Evolutionary conservation across 2,113 vertebrate genomes (phyloP), one percentile per base, ranked within the genome.

Genomic region (Alethe castanea): DNA sequence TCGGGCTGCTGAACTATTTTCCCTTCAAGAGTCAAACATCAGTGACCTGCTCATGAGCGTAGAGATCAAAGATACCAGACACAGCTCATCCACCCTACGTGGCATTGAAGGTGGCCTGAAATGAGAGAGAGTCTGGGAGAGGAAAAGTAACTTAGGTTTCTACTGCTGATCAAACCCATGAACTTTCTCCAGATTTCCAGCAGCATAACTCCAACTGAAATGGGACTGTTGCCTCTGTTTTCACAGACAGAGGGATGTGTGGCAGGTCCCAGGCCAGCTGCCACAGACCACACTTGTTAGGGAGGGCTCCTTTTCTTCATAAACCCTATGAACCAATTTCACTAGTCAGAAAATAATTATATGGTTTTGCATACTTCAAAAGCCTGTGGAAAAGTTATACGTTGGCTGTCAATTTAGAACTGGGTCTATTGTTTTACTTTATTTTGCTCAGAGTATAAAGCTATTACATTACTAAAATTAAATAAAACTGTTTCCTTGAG

Each of bases 371-470:
- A 76, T 82, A 86, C 81, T 94, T 95, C 84, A 94, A 85, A 96
- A 92, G 52, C 84, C 70, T 62, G 40, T 71, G 80, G 76, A 81
- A 95, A 95, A 95, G 95, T 73, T 60, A 62, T 8, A 78, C 0
- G 0, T 71, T 90, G 66, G 76, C 59, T 97, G 92, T 95, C 92
- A 94, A 86, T 96, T 94, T 67, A 78, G 66, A 95, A 95, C 95
- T 90, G 73, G 65, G 62, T 64, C 86, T 85, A 88, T 85, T 95
- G 95, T 96, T 96, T 95, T 92, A 89, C 67, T 85, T 95, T 59
- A 73, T 94, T 96, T 96, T 91, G 65, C 93, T 96, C 78, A 54
- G 52, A 90, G 59, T 95, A 95, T 91, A 95, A 97, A 95, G 94
- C 35, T 52, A 86, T 96, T 96, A 93, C 78, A 93, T 47, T 67